A percentile compares a stretch with the other conserved stretches of the same genome.
phyloP scores from a whole-genome alignment of 2,113 vertebrate genomes.

The Chrysemys picta region DNA sequence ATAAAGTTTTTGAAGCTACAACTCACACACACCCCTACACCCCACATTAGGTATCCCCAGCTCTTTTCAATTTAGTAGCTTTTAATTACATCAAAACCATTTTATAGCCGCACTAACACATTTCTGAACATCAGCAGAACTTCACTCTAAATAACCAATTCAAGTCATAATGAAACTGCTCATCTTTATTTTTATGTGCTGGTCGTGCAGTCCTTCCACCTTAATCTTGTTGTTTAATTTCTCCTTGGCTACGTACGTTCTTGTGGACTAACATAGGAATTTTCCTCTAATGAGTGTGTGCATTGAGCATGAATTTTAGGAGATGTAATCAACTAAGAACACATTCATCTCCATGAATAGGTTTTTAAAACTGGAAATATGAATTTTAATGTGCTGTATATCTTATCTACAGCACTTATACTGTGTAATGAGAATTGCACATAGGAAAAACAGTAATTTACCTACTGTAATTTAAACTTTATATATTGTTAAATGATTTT shows the following conservation, averaged over 20 bases:
- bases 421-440: neutral
- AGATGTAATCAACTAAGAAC: slow-evolving; percentile 3
- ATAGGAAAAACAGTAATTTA: neutral
- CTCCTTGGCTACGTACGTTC: slow-evolving; percentile 16
- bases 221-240: slow-evolving; percentile 45
- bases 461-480: neutral
- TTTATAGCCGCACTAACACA: neutral
- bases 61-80: slow-evolving; percentile 23
- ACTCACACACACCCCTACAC: neutral
- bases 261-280: slow-evolving; percentile 11
- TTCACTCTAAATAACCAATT: neutral
- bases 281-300: slow-evolving; percentile 14
- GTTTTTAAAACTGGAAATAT: neutral
- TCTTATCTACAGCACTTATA: neutral
- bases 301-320: neutral
- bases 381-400: neutral
- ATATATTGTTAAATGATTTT: neutral
- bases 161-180: neutral
- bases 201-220: slow-evolving; percentile 2
- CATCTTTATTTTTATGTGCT: neutral
- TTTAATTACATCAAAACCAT: slow-evolving; percentile 10
- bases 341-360: neutral
- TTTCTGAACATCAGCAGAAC: slow-evolving; percentile 37
- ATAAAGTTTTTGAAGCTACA: neutral
- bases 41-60: neutral